A percentile compares a stretch with the other conserved stretches of the same genome.
Conservation (phyloP, 2,888 invertebrate genomes). For the Hirtodrosophila duncani region DNA sequence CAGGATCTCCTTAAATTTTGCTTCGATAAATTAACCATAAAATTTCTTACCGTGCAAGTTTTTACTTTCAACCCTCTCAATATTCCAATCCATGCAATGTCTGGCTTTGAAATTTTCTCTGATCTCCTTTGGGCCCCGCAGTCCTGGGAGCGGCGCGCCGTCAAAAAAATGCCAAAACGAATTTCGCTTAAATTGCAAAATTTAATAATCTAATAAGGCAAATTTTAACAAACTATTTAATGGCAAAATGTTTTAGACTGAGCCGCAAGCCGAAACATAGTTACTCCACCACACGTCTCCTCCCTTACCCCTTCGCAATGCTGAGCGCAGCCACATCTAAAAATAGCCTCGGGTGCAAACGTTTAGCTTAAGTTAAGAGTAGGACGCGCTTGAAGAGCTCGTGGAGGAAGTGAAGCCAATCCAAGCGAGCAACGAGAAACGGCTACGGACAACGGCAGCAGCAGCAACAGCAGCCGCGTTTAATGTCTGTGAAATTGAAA, state of each 20-base stretch:
- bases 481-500: constrained; percentile 74
- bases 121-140: constrained; percentile 3
- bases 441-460: constrained; percentile 24
- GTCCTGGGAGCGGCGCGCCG: too few relatives aligned
- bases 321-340: constrained; percentile 42
- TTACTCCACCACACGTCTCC: neutral
- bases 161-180: constrained; percentile 57
- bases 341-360: constrained; percentile 61
- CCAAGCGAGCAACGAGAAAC: constrained; percentile 29
- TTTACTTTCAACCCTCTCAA: neutral
- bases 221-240: constrained; percentile 73
- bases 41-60: constrained; percentile 22
- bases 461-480: constrained; percentile 57
- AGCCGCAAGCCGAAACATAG: too few relatives aligned
- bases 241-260: constrained; percentile 46
- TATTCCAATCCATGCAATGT: too few relatives aligned
- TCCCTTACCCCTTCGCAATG: neutral
- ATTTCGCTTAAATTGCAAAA: constrained; percentile 70
- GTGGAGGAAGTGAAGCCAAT: constrained; percentile 38
- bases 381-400: too few relatives aligned
- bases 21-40: too few relatives aligned
- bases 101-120: too few relatives aligned
- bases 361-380: constrained; percentile 54
- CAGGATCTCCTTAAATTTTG: too few relatives aligned
- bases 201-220: constrained; percentile 70